Evolutionary conservation across 1,140 invertebrate genomes (phyloP), one percentile per base, ranked within the genome.

Genomic region (Cyclargus thomasi): DNA sequence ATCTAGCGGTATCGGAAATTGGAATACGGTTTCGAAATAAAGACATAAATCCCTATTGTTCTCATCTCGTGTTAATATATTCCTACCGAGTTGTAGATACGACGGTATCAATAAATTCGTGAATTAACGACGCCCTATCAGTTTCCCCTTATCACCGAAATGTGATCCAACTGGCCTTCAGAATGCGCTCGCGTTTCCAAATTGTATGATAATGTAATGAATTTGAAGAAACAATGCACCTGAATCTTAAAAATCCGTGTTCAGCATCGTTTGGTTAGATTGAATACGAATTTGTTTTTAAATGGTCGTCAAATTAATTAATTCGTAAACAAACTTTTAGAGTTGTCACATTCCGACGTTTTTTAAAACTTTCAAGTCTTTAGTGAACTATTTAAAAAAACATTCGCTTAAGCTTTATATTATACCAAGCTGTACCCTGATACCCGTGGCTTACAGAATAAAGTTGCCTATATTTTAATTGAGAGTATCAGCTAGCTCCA

Each of bases 91-190:
- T 14, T 47, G 39, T 47, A 47, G 14, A 47, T 11, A 2, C 39
- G 39, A 47, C 39, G 1, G 14, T 47, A 16, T 14, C 39, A 47
- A 47, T 47, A 47, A 47, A 47, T 47, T 47, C 39, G 39, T 47
- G 39, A 47, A 47, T 47, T 47, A 47, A 47, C 39, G 39, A 20
- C 14, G 17, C 53, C 53, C 53, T 20, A 59, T 59, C 55, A 59
- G 17, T 55, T 59, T 59, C 17, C 55, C 20, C 55, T 59, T 59
- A 59, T 59, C 53, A 55, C 20, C 55, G 55, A 20, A 59, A 59
- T 59, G 55, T 59, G 55, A 59, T 59, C 55, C 55, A 20, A 59
- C 55, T 20, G 55, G 55, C 55, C 55, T 59, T 59, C 17, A 59
- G 17, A 59, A 59, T 20, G 55, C 18, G 55, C 17, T 59, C 55